Percentiles rank a stretch among this genome's conserved stretches.
These are phyloP conservation scores for Eubasilissa splendida DNA, from an alignment of 2,888 invertebrate genomes.

Conservation along the genomic window DNA sequence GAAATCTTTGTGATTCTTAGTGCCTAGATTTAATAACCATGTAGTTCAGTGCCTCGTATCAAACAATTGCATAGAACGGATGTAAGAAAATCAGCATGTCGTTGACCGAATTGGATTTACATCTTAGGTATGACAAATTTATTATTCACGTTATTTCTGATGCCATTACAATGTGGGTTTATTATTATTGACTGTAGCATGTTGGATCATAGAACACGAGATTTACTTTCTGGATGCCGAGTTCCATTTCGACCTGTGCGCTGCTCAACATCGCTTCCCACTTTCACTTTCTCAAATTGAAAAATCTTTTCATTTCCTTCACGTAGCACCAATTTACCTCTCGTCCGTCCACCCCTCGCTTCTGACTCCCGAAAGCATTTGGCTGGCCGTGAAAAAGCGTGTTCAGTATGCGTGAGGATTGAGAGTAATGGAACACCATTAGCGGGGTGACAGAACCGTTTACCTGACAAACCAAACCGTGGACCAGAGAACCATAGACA, in stretches of 20 bases:
- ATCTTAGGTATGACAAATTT: no score
- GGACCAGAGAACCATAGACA: neutral
- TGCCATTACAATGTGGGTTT: no score
- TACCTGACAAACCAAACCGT: constrained; percentile 45
- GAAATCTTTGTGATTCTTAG: no score
- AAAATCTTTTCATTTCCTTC: constrained; percentile 45
- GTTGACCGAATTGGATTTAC: no score
- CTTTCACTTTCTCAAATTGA: constrained; percentile 34
- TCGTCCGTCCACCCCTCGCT: neutral
- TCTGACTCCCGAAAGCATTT: constrained; percentile 11
- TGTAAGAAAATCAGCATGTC: no score
- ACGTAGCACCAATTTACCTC: constrained; percentile 49
- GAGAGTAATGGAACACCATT: constrained; percentile 57
- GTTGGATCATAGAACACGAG: no score
- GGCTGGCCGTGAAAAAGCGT: constrained; percentile 49
- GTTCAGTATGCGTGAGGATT: constrained; percentile 48
- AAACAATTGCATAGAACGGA: no score
- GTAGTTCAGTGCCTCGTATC: no score
- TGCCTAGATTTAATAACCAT: no score
- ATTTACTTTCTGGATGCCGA: neutral
- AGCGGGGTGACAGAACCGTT: constrained; percentile 44
- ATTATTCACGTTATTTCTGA: no score
- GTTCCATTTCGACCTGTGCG: constrained; percentile 5
- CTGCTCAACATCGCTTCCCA: constrained; percentile 20
- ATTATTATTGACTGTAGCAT: no score